Conservation (phyloP, 2,113 vertebrate species). For the Esox niger region DNA sequence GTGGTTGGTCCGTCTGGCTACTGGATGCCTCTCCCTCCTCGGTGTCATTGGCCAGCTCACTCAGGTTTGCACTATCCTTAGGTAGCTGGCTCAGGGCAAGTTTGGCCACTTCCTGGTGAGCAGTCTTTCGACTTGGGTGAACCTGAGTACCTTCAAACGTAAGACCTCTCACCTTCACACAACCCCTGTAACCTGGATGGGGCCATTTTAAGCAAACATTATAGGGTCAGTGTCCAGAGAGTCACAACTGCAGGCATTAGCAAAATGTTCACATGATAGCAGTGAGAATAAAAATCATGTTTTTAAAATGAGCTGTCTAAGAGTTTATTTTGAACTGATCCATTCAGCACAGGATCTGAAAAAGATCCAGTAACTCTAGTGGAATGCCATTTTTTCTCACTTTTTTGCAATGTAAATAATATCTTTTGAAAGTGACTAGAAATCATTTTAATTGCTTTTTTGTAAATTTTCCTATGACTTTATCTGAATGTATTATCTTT, state of each 20-base stretch:
- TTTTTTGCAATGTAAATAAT: too few relatives aligned
- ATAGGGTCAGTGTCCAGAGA: background rate
- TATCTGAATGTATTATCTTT: too few relatives aligned
- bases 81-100: constrained; percentile 28
- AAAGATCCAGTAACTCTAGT: too few relatives aligned
- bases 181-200: constrained; percentile 43
- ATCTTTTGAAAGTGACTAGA: too few relatives aligned
- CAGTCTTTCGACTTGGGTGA: constrained; percentile 13
- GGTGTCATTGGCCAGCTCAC: background rate
- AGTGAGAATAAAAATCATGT: too few relatives aligned
- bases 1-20: constrained; percentile 3
- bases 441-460: too few relatives aligned
- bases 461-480: too few relatives aligned
- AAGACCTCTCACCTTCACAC: constrained; percentile 29
- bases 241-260: background rate
- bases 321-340: too few relatives aligned
- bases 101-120: constrained; percentile 54
- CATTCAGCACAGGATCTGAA: too few relatives aligned
- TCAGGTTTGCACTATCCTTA: background rate
- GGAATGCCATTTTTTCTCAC: too few relatives aligned
- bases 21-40: constrained; percentile 7
- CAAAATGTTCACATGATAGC: background rate
- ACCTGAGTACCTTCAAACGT: constrained; percentile 23
- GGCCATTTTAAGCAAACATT: too few relatives aligned
- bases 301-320: too few relatives aligned